A percentile compares a stretch with the other conserved stretches of the same genome.
Evolutionary conservation across 2,888 invertebrate species (phyloP).

Genomic region (Ochlodes sylvanus): DNA sequence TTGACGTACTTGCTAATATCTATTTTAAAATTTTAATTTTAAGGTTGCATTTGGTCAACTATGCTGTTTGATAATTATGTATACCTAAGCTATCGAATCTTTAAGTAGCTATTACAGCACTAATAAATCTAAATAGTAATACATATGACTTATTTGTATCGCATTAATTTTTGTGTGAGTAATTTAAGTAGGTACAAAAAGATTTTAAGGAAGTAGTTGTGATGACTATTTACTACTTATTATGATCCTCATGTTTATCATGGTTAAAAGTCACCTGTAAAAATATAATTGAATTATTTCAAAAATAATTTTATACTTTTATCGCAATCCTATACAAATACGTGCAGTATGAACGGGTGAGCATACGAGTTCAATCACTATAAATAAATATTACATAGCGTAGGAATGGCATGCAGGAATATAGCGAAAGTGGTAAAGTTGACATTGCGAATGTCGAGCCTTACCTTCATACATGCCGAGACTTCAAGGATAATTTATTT

Average conservation of each 20-base stretch:
- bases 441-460: slow-evolving; percentile 52
- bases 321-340: too few species aligned
- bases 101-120: neutral
- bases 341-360: too few species aligned
- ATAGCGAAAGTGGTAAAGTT: slow-evolving; percentile 54
- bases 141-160: neutral
- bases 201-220: too few species aligned
- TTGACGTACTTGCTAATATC: slow-evolving; percentile 1
- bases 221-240: too few species aligned
- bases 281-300: too few species aligned
- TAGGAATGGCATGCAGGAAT: neutral
- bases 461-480: slow-evolving; percentile 26
- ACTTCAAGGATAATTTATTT: slow-evolving; percentile 37
- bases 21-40: slow-evolving; percentile 45
- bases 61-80: slow-evolving; percentile 4
- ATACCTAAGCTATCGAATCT: neutral
- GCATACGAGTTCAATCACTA: too few species aligned
- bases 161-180: too few species aligned
- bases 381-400: too few species aligned
- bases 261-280: too few species aligned
- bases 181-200: too few species aligned
- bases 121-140: slow-evolving; percentile 1
- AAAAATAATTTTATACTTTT: too few species aligned
- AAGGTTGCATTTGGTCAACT: slow-evolving; percentile 48
- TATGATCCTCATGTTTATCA: too few species aligned